Conservation (phyloP, 2,888 invertebrate species). For the Choristoneura rosaceana region DNA sequence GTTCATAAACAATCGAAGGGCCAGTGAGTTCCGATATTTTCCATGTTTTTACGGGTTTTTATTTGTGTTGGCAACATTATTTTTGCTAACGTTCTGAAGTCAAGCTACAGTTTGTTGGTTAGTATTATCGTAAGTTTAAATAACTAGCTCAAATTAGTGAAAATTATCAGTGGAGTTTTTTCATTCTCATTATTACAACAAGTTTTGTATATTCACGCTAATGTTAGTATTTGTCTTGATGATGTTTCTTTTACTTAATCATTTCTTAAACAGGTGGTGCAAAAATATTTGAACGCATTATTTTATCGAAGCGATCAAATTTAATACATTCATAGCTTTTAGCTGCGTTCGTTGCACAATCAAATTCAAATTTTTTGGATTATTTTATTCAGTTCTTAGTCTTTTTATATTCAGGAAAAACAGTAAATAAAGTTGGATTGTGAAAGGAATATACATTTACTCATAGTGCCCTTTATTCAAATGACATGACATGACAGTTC, state of each 20-base stretch:
- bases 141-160: neutral
- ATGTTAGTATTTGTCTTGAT: neutral
- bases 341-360: too few species aligned
- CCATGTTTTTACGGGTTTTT: neutral
- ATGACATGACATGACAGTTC: too few species aligned
- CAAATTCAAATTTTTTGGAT: too few species aligned
- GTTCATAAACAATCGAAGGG: neutral
- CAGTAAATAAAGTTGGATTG: too few species aligned
- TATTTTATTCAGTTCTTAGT: too few species aligned
- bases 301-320: neutral
- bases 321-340: too few species aligned
- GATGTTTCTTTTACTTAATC: neutral
- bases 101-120: neutral
- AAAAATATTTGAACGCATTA: neutral
- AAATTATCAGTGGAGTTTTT: neutral
- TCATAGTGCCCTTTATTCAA: too few species aligned
- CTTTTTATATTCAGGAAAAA: too few species aligned
- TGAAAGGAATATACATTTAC: too few species aligned
- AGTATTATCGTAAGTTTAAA: neutral
- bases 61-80: conserved; percentile 6
- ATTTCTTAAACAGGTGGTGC: neutral
- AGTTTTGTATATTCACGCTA: neutral
- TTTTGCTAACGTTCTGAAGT: conserved; percentile 8
- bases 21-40: neutral
- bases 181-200: neutral